These are phyloP conservation scores for Sitta carolinensis DNA, from an alignment of 2,797 vertebrate genomes.

Conservation along the genomic window DNA sequence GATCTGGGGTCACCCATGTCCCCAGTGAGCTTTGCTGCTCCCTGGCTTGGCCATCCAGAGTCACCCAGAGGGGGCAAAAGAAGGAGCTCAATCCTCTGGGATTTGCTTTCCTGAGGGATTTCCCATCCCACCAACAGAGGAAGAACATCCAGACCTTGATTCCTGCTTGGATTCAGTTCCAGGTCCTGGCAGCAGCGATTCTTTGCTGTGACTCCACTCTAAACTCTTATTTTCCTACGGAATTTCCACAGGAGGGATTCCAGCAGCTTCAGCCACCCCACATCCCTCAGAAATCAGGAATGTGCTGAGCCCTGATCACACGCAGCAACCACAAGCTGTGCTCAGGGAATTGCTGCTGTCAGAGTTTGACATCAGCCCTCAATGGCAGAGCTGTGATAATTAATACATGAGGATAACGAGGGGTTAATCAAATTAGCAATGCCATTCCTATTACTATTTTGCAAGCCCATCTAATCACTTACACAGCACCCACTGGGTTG, in stretches of 20 bases:
- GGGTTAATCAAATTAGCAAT: slow-evolving; percentile 68
- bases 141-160: background rate
- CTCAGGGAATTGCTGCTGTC: slow-evolving; percentile 71
- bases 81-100: background rate
- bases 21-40: background rate
- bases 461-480: background rate
- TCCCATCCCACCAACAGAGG: background rate
- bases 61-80: background rate
- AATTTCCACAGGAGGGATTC: background rate
- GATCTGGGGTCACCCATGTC: accelerated
- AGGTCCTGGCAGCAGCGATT: background rate
- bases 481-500: background rate
- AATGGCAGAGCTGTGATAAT: slow-evolving; percentile 68
- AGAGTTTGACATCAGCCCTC: slow-evolving; percentile 54
- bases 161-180: background rate
- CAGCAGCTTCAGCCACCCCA: background rate
- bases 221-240: background rate
- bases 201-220: background rate
- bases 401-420: slow-evolving; percentile 64
- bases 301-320: slow-evolving; percentile 24
- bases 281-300: slow-evolving; percentile 37
- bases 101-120: background rate
- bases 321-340: slow-evolving; percentile 69
- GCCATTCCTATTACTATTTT: slow-evolving; percentile 19
- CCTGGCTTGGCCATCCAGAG: background rate